These are phyloP conservation scores for Diaprepes abbreviatus DNA, from an alignment of 2,888 invertebrate genomes.

Conservation along the genomic window DNA sequence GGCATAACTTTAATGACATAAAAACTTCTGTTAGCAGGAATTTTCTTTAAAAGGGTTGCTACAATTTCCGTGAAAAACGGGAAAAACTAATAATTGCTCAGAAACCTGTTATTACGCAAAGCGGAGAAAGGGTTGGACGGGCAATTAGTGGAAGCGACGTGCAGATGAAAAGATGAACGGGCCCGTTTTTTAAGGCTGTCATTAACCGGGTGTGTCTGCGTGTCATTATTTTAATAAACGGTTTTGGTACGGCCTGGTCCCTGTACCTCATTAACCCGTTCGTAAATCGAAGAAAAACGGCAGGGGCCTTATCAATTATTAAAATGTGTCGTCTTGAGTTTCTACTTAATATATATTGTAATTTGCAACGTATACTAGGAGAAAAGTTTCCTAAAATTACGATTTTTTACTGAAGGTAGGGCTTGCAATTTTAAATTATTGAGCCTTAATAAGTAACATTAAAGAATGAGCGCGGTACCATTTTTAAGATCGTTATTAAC, in stretches of 20 bases:
- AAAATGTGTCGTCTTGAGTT: constrained; percentile 28
- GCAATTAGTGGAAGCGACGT: constrained; percentile 59
- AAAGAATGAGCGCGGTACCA: too few species aligned
- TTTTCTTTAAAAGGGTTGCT: constrained; percentile 47
- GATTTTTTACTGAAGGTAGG: too few species aligned
- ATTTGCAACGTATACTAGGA: neutral
- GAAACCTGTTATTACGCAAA: constrained; percentile 36
- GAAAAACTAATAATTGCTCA: constrained; percentile 45
- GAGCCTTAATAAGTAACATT: too few species aligned
- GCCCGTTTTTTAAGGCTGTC: constrained; percentile 57
- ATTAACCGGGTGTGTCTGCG: constrained; percentile 59
- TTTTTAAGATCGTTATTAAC: too few species aligned
- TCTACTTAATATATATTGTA: neutral
- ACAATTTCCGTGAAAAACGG: constrained; percentile 45
- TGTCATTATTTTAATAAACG: constrained; percentile 63
- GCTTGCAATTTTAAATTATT: too few species aligned
- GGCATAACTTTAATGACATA: constrained; percentile 18
- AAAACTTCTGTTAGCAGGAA: constrained; percentile 29
- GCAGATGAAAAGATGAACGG: constrained; percentile 60
- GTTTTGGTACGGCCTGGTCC: constrained; percentile 52
- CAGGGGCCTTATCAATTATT: constrained; percentile 19
- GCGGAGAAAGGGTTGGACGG: constrained; percentile 57
- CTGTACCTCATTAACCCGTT: constrained; percentile 44
- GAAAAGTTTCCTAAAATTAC: too few species aligned
- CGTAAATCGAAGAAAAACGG: constrained; percentile 16